Evolutionary conservation across 2,888 invertebrate species (phyloP), one percentile per base, ranked within the genome.

Genomic region (Apamea epomidion): DNA sequence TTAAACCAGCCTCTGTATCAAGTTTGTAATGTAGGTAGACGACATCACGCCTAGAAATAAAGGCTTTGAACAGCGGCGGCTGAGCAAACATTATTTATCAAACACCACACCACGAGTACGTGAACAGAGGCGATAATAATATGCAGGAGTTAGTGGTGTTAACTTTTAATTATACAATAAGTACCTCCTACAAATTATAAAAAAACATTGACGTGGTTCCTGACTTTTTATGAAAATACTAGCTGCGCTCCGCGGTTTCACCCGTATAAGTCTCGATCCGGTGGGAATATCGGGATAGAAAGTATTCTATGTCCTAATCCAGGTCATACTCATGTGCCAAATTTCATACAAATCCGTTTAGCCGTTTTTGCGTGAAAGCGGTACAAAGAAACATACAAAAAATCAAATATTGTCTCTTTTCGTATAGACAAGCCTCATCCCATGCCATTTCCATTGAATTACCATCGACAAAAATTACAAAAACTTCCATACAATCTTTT

Each of bases 41-140:
- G 65, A 58, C 14, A 51, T 54, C 32, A 37, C 60, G 12, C 51
- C 45, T 62, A 48, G 51, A 78, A 29, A 14, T 8, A 48, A 64
- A 72, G 62, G 62, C 54, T 82, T 78, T 71, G 70, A 16, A 84
- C 60, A 74, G 45, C 29, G 10, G 29, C 74, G 81, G 81, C 83
- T 85, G 85, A 72, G 32, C 71, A 83, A 85, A 83, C 67, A 83
- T 60, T 70, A 77, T 72, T 54, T 79, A 79, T 84, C 72, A 78
- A 29, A 62, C 51, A 21, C 16, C 32, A 62, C 32, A n/a, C 18
- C 48, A 48, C 25, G 60, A n/a, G 21, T 18, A 58, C 37, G 62
- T 37, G 51, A 16, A 51, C 18, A 45, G 45, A 58, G 16, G 7
- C 37, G 37, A 58, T 58, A 18, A 45, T 58, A 18, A 21, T 65